phyloP scores from a whole-genome alignment of 2,888 invertebrate genomes.

The Pilophorus perplexus region DNA sequence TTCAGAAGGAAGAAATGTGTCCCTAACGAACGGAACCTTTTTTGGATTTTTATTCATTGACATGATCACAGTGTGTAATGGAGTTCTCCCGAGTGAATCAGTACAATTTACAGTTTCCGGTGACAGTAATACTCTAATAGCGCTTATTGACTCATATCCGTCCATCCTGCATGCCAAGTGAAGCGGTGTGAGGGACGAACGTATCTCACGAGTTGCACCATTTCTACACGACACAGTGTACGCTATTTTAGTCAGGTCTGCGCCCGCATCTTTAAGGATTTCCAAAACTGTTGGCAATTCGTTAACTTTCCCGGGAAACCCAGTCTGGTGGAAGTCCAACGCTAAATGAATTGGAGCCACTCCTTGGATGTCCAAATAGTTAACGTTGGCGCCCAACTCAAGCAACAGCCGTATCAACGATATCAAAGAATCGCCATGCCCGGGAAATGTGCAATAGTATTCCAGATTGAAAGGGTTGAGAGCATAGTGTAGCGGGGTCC shows the following conservation, averaged over 20 bases:
- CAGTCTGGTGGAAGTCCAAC: slow-evolving; percentile 1
- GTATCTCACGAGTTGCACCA: too few relatives aligned
- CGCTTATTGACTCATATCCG: neutral
- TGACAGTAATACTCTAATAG: neutral
- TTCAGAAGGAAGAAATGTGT: neutral
- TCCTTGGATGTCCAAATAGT: neutral
- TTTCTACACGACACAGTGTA: too few relatives aligned
- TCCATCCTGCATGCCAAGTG: slow-evolving; percentile 1
- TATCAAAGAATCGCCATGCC: neutral
- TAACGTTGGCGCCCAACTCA: neutral
- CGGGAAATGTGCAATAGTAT: neutral
- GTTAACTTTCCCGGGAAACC: neutral
- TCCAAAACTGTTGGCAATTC: neutral
- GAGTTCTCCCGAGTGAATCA: neutral
- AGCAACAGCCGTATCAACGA: neutral
- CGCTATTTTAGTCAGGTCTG: too few relatives aligned
- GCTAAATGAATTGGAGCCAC: slow-evolving; percentile 6
- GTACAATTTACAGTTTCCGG: neutral
- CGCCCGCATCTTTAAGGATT: neutral
- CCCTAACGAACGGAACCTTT: neutral
- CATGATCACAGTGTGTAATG: neutral
- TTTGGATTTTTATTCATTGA: neutral
- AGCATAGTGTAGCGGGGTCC: slow-evolving; percentile 5
- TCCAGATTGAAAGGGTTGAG: neutral
- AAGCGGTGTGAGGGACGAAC: neutral